phyloP scores from a whole-genome alignment of 2,888 invertebrate species.

The Gibbula magus region DNA sequence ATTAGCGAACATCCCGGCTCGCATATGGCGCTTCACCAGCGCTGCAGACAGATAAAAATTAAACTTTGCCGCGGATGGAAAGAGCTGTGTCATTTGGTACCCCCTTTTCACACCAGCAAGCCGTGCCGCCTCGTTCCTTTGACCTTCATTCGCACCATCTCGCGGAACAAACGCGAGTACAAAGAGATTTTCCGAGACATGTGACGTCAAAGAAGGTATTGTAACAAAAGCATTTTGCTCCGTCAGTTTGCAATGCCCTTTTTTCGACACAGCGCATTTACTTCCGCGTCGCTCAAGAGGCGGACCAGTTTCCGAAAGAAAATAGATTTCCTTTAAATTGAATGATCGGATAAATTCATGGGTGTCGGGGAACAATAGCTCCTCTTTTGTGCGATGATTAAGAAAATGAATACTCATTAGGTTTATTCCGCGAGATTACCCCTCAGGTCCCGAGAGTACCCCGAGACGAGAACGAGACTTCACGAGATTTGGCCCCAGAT shows the following conservation, averaged over 20 bases:
- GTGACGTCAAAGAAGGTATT: background rate
- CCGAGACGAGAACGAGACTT: background rate
- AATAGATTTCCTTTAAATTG: slow-evolving; percentile 4
- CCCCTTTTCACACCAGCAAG: background rate
- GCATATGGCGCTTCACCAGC: slow-evolving; percentile 19
- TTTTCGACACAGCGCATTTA: background rate
- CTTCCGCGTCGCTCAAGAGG: background rate
- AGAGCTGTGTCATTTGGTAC: slow-evolving; percentile 11
- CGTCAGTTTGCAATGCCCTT: background rate
- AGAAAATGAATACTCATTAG: slow-evolving; percentile 11
- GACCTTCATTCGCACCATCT: background rate
- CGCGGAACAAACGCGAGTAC: slow-evolving; percentile 10
- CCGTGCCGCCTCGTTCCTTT: background rate
- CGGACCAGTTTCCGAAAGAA: background rate
- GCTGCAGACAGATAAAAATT: slow-evolving; percentile 20
- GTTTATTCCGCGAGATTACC: slow-evolving; percentile 8
- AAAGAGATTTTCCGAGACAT: background rate
- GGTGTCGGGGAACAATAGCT: slow-evolving; percentile 8
- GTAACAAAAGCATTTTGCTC: slow-evolving; percentile 3
- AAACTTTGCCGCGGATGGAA: slow-evolving; percentile 23
- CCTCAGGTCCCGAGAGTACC: background rate
- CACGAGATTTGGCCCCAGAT: background rate
- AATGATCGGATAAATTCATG: slow-evolving; percentile 9
- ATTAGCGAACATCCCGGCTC: slow-evolving; percentile 20
- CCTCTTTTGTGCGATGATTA: slow-evolving; percentile 21